Base-by-base conservation (phyloP, 2,888 invertebrate species). In the Mesorhabditis spiculigera region DNA sequence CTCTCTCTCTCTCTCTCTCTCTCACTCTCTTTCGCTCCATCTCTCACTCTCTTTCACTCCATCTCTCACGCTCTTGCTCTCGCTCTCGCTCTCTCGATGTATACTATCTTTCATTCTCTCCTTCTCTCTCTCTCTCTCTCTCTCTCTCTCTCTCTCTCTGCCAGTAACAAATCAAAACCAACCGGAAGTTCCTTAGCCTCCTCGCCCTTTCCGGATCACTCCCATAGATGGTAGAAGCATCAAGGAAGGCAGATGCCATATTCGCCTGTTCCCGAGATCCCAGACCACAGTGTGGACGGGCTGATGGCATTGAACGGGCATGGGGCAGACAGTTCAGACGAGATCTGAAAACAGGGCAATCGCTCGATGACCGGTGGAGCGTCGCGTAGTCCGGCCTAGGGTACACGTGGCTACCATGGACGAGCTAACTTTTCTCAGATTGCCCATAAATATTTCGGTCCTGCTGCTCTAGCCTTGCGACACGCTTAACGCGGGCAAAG, bases 211-310 rank as follows among this genome's bases (percentile, higher is more conserved):
- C 95, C 3, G 90, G 89, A 82, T 93, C 93, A 85, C 94, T 93
- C 0, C 95, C 95, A 84, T 95, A 95, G 43, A 96, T 89, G 75
- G 92, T 92, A 0, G 94, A 94, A 5, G 75, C 86, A 70, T 86
- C 86, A 68, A 95, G 88, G 87, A 91, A 95, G 0, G 93, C 93
- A 0, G 94, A 93, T 85, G 94, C 94, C 86, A 94, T 93, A 87
- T 96, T 95, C 16, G 94, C 91, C 88, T 95, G 95, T 82, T 95
- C 94, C 71, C 95, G 83, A 61, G 87, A 86, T 1, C 79, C 80
- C 42, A 77, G 64, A 43, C 68, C 72, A 71, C 85, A 85, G 45
- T 80, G 73, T 58, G 77, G 72, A 13, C 78, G 72, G 5, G 82
- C 79, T 61, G 85, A 80, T 6, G 84, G 78, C 28, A 81, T 73